Conservation (phyloP, 1,140 invertebrate species). For the Ceratitis capitata region DNA sequence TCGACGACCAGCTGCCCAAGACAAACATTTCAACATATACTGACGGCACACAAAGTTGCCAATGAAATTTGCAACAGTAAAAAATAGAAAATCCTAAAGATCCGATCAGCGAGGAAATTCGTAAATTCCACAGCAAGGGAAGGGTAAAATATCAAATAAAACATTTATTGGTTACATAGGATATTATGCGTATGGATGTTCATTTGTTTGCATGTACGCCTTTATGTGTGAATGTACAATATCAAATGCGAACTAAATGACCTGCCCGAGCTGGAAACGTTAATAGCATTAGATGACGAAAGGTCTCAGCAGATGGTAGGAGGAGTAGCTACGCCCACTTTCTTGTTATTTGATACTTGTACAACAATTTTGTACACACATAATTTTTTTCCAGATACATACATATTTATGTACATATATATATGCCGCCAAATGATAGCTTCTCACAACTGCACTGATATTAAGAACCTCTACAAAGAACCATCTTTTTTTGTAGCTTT, state of each 20-base stretch:
- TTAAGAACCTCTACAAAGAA: too few species aligned
- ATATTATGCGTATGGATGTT: too few species aligned
- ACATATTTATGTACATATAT: too few species aligned
- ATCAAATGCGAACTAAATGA: background rate
- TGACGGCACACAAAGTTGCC: background rate
- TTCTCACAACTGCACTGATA: too few species aligned
- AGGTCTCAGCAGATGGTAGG: background rate
- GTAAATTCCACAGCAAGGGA: background rate
- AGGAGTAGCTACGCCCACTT: background rate
- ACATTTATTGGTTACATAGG: constrained; percentile 7
- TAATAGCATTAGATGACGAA: background rate
- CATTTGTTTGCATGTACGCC: too few species aligned
- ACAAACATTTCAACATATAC: background rate
- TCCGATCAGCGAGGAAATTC: background rate
- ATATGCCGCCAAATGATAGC: too few species aligned
- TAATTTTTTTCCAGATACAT: too few species aligned
- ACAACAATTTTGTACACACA: too few species aligned
- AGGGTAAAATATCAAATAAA: background rate
- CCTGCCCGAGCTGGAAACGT: background rate
- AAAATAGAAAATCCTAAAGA: too few species aligned
- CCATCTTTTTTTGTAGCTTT: too few species aligned
- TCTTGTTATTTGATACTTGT: background rate
- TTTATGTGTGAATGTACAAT: too few species aligned
- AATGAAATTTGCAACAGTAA: background rate
- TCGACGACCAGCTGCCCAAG: background rate